phyloP scores from a whole-genome alignment of 2,797 vertebrate species.

The Phaenicophaeus curvirostris region DNA sequence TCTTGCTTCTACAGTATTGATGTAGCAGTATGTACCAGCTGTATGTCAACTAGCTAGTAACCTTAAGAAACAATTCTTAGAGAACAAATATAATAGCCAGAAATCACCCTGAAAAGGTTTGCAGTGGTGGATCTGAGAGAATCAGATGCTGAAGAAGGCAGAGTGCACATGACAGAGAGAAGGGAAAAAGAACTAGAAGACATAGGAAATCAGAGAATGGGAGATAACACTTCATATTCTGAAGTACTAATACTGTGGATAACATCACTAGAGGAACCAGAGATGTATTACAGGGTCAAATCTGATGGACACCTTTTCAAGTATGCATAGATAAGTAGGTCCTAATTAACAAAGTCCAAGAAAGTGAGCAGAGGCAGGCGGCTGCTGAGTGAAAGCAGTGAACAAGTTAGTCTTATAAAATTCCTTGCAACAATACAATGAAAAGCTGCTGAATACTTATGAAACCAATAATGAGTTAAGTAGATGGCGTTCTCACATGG shows the following conservation, averaged over 20 bases:
- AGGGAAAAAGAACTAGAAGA: neutral
- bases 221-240: neutral
- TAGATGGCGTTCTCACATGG: neutral
- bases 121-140: neutral
- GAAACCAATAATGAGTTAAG: neutral
- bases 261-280: neutral
- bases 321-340: neutral
- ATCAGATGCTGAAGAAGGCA: neutral
- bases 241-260: neutral
- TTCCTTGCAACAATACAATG: neutral
- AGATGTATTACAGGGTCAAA: neutral
- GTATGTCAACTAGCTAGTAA: neutral
- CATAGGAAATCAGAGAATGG: neutral
- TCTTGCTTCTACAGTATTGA: neutral
- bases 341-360: neutral
- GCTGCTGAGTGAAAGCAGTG: neutral
- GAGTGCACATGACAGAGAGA: accelerated
- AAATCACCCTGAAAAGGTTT: neutral
- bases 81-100: neutral
- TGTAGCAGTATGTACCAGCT: accelerated
- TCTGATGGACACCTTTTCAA: neutral
- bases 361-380: neutral
- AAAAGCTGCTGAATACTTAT: neutral
- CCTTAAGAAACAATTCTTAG: neutral
- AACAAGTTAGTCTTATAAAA: neutral